Evolutionary conservation across 2,888 invertebrate species (phyloP).

Genomic region (Chaitophorus viminalis): DNA sequence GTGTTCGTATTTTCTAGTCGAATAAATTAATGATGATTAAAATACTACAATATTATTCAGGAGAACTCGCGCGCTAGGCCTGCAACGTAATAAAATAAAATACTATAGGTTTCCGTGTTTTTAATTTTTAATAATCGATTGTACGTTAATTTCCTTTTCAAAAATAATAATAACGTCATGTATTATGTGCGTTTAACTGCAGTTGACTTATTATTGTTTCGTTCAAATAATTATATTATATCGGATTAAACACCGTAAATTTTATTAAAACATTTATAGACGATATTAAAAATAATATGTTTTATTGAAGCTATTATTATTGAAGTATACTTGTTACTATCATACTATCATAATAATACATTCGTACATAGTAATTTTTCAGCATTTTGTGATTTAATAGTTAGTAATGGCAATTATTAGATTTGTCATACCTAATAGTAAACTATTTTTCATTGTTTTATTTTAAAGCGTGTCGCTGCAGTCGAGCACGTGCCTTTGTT

Average conservation of each 20-base stretch:
- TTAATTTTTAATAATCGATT: conserved; percentile 30
- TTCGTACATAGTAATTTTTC: background rate
- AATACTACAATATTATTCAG: conserved; percentile 53
- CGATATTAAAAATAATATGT: too few relatives aligned
- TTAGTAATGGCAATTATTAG: background rate
- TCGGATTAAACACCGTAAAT: background rate
- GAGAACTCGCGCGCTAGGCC: background rate
- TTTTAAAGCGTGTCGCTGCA: background rate
- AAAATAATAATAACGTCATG: conserved; percentile 14
- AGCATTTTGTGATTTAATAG: background rate
- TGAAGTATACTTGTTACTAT: too few relatives aligned
- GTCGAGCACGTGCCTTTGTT: conserved; percentile 24
- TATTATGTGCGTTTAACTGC: background rate
- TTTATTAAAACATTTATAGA: background rate
- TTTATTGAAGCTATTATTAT: too few relatives aligned
- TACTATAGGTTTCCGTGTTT: background rate
- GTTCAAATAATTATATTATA: background rate
- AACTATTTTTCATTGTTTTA: background rate
- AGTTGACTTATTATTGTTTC: conserved; percentile 1
- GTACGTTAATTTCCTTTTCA: conserved; percentile 18
- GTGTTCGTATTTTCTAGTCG: conserved; percentile 26
- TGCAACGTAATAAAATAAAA: conserved; percentile 8
- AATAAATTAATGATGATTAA: conserved; percentile 45
- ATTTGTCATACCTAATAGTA: background rate
- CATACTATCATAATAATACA: background rate